Conservation (phyloP, 2,113 vertebrate genomes). For the Gasterosteus nipponicus region DNA sequence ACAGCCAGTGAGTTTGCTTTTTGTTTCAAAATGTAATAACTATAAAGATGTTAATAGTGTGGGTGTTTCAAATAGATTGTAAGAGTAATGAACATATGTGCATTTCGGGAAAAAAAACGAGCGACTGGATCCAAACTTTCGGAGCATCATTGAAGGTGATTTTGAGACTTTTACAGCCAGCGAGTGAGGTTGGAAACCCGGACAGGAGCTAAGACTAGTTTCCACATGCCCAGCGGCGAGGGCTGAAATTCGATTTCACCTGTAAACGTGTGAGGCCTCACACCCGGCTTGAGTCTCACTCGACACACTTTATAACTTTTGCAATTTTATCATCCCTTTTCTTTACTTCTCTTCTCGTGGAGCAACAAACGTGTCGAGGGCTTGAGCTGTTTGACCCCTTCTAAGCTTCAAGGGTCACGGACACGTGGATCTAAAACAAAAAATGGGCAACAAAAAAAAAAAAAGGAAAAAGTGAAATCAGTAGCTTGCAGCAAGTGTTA, state of each 20-base stretch:
- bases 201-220: conserved; percentile 35
- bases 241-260: conserved; percentile 48
- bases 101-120: conserved; percentile 40
- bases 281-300: conserved; percentile 30
- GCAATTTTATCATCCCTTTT: conserved; percentile 35
- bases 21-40: conserved; percentile 5
- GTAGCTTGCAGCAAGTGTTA: conserved; percentile 66
- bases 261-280: conserved; percentile 50
- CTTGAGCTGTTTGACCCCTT: conserved; percentile 24
- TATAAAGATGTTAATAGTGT: conserved; percentile 36
- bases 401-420: conserved; percentile 25
- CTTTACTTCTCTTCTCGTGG: neutral
- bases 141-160: conserved; percentile 11
- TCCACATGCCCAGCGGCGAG: conserved; percentile 28
- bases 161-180: conserved; percentile 32
- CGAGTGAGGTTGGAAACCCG: conserved; percentile 23
- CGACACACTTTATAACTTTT: conserved; percentile 49
- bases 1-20: conserved; percentile 43
- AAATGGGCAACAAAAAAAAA: conserved; percentile 20
- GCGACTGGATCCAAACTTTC: conserved; percentile 17
- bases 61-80: conserved; percentile 34
- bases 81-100: conserved; percentile 34
- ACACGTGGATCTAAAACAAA: conserved; percentile 37
- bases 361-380: conserved; percentile 16
- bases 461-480: conserved; percentile 19